Conservation (phyloP, 1,140 invertebrate genomes). For the Phymorhynchus buccinoides region DNA sequence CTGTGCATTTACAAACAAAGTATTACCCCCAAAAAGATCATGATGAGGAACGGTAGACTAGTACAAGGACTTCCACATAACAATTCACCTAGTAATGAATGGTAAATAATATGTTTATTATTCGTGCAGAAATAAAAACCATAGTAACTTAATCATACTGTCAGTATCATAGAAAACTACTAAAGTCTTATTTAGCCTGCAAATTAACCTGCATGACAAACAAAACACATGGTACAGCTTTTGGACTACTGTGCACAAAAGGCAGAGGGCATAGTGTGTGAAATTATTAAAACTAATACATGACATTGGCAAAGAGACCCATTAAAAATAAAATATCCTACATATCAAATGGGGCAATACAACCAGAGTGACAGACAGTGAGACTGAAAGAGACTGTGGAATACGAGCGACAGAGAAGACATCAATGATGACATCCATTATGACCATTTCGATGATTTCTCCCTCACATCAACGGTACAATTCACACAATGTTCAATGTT, state of each 20-base stretch:
- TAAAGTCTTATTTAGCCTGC: too few species aligned
- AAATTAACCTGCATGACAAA: too few species aligned
- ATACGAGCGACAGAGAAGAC: not conserved
- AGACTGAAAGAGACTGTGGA: not conserved
- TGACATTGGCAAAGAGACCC: not conserved
- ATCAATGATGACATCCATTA: not conserved
- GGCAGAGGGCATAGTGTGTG: not conserved
- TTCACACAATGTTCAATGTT: not conserved
- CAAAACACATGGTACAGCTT: too few species aligned
- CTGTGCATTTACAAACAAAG: too few species aligned
- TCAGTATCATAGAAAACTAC: too few species aligned
- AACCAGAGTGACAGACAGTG: not conserved
- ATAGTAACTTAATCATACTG: too few species aligned
- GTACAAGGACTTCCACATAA: too few species aligned
- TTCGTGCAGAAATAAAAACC: too few species aligned
- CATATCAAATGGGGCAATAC: not conserved
- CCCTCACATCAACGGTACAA: not conserved
- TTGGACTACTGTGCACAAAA: not conserved
- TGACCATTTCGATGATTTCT: not conserved
- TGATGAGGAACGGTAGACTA: too few species aligned
- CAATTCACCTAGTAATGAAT: too few species aligned
- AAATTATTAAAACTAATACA: not conserved
- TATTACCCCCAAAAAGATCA: too few species aligned
- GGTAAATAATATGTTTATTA: too few species aligned
- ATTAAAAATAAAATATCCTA: not conserved